Base-by-base conservation (phyloP, 2,113 vertebrate genomes). In the Thunnus thynnus region DNA sequence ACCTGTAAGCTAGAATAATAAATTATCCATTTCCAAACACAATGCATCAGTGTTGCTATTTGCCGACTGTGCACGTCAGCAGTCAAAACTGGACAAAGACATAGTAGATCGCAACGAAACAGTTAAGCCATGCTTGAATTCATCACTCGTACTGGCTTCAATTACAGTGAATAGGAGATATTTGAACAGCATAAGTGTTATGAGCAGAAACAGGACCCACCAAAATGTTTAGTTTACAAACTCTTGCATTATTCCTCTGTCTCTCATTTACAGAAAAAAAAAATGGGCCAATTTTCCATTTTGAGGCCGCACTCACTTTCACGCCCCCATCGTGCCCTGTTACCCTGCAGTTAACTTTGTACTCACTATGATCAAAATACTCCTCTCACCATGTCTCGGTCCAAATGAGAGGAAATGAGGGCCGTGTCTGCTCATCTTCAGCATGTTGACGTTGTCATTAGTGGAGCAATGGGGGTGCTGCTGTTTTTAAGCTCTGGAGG, bases 381-480 rank as follows among this genome's bases (percentile, higher is more conserved):
- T 83, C 54, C 73, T 83, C 85, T 83, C 79, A 17, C 51, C 72
- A 57, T 56, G 80, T 74, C 63, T 84, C 12, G 3, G 62, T 10
- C 77, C 50, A 89, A 90, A 89, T 74, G 84, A 88, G 80, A 89
- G 90, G 86, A 94, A 91, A 92, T 89, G 61, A 91, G 76, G 70
- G 20, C 77, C 2, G 20, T 61, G 74, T 78, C 80, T 87, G 67
- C 84, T 80, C 63, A 70, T 90, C 78, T 83, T 78, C 71, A 65
- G 81, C 77, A 62, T 66, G 60, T 80, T 70, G 78, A 86, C 78
- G 78, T 83, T 74, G 86, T 91, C 84, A 87, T 94, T 93, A 92
- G 88, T 25, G 30, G 69, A 86, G 87, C 72, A 64, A n/a, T 27
- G 76, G 80, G 65, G 82, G 52, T 78, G 83, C 80, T 76, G 80